Conservation (phyloP, 1,140 invertebrate genomes). For the Neodiprion lecontei region DNA sequence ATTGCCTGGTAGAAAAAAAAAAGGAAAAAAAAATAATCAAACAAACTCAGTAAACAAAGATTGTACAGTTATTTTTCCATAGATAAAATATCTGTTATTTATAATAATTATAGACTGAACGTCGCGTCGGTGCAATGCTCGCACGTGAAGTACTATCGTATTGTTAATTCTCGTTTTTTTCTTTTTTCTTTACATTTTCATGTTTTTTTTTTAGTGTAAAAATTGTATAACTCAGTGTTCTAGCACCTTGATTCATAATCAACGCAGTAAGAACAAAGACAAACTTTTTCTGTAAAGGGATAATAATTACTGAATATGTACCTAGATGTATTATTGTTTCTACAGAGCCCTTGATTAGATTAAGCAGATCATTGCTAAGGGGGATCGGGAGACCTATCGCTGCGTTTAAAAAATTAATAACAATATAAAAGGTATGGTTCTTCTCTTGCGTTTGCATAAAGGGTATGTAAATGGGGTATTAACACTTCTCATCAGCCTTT, state of each 20-base stretch:
- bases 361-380: no score
- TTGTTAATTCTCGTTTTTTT: not conserved
- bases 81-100: not conserved
- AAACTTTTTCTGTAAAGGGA: not conserved
- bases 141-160: not conserved
- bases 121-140: not conserved
- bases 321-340: not conserved
- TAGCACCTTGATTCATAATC: not conserved
- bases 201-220: not conserved
- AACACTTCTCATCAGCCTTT: not conserved
- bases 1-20: constrained; percentile 16
- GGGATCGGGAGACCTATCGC: not conserved
- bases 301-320: not conserved
- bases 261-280: not conserved
- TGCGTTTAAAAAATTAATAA: constrained; percentile 2
- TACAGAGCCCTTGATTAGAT: not conserved
- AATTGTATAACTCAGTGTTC: not conserved
- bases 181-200: not conserved
- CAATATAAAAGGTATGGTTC: not conserved
- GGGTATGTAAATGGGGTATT: not conserved
- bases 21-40: constrained; percentile 8
- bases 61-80: not conserved
- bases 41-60: constrained; percentile 9
- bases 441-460: not conserved
- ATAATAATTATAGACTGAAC: not conserved